Evolutionary conservation across 2,113 vertebrate genomes (phyloP).

Genomic region (Pungitius pungitius): DNA sequence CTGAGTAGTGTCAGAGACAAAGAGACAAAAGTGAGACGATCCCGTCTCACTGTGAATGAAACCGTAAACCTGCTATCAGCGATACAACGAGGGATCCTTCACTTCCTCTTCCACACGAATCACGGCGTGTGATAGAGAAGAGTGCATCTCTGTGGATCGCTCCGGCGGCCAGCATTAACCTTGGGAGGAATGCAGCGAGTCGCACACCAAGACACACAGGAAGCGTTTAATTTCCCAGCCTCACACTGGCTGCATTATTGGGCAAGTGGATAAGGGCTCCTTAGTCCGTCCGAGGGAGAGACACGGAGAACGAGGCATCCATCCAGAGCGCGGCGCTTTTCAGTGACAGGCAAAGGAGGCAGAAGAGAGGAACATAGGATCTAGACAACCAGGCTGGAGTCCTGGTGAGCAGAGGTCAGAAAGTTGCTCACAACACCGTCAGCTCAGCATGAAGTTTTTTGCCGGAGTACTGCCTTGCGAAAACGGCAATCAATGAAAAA

Average conservation of each 20-base stretch:
- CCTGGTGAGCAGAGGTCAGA: slow-evolving; percentile 17
- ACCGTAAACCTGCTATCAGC: slow-evolving; percentile 36
- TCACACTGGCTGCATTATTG: slow-evolving; percentile 79
- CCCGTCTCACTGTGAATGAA: slow-evolving; percentile 19
- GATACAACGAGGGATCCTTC: slow-evolving; percentile 16
- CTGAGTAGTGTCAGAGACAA: background rate
- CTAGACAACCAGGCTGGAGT: slow-evolving; percentile 16
- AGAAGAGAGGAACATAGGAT: slow-evolving; percentile 42
- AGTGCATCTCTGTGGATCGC: slow-evolving; percentile 71
- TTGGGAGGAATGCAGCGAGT: slow-evolving; percentile 75
- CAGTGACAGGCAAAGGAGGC: slow-evolving; percentile 64
- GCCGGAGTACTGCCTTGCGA: no score
- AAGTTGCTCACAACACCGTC: background rate
- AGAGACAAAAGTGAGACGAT: background rate
- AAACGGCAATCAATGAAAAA: no score
- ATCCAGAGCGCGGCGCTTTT: slow-evolving; percentile 53
- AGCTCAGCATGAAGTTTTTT: background rate
- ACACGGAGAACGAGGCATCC: slow-evolving; percentile 64
- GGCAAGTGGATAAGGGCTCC: slow-evolving; percentile 72
- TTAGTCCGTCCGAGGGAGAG: slow-evolving; percentile 66
- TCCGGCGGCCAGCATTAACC: slow-evolving; percentile 77
- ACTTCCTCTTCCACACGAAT: slow-evolving; percentile 49
- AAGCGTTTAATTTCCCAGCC: slow-evolving; percentile 76
- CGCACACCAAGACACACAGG: slow-evolving; percentile 76
- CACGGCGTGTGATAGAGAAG: slow-evolving; percentile 56